A percentile compares a stretch with the other conserved stretches of the same genome.
phyloP scores from a whole-genome alignment of 2,888 invertebrate genomes.

The Dione juno region DNA sequence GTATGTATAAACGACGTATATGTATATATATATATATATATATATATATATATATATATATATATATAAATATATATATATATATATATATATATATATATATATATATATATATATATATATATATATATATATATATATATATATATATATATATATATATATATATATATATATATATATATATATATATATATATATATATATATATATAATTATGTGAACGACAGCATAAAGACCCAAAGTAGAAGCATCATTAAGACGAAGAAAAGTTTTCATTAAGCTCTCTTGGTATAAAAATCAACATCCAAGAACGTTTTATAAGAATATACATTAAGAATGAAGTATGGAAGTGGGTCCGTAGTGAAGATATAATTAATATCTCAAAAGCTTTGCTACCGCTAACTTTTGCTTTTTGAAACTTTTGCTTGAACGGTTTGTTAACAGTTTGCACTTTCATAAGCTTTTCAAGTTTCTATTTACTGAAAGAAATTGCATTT shows the following conservation, averaged over 20 bases:
- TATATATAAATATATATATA: no score
- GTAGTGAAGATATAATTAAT: slow-evolving; percentile 21
- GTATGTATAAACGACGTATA: no score
- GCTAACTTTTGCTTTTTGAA: slow-evolving; percentile 14
- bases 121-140: no score
- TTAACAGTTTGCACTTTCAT: slow-evolving; percentile 20
- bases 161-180: background rate
- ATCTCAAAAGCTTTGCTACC: slow-evolving; percentile 19
- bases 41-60: no score
- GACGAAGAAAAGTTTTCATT: slow-evolving; percentile 1
- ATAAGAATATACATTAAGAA: slow-evolving; percentile 18
- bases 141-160: no score
- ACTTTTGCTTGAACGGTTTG: slow-evolving; percentile 23
- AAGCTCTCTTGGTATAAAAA: slow-evolving; percentile 8
- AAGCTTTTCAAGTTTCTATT: slow-evolving; percentile 15
- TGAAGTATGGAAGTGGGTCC: slow-evolving; percentile 6
- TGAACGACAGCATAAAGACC: background rate
- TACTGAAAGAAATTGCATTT: slow-evolving; percentile 8
- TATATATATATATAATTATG: background rate
- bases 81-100: no score
- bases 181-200: background rate
- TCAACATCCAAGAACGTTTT: background rate
- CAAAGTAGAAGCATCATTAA: background rate
- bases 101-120: no score
- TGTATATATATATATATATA: no score